Percentiles rank a stretch among this genome's conserved stretches.
Conservation (phyloP, 2,113 vertebrate species). For the Craseonycteris thonglongyai region DNA sequence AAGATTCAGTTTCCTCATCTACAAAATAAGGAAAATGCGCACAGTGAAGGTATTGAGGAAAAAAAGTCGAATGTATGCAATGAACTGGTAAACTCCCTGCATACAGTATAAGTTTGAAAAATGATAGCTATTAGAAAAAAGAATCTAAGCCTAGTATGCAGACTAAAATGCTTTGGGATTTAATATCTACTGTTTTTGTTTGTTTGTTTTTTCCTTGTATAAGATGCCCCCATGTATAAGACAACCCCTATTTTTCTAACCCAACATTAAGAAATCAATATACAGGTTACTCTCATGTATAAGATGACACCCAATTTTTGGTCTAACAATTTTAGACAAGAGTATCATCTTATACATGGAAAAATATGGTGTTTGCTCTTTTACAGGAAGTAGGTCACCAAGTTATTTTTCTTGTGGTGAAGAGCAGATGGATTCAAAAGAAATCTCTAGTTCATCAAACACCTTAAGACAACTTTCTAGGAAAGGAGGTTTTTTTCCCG, state of each 20-base stretch:
- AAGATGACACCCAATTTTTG: too few species aligned
- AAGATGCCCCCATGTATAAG: too few species aligned
- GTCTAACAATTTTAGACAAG: too few species aligned
- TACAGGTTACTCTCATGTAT: too few species aligned
- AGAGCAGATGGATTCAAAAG: constrained; percentile 1
- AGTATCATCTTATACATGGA: too few species aligned
- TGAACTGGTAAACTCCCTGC: neutral
- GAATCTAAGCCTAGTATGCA: neutral
- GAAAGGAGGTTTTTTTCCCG: neutral
- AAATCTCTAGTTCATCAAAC: constrained; percentile 41
- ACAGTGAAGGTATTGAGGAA: neutral
- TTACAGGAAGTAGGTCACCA: neutral
- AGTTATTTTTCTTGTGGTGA: constrained; percentile 37
- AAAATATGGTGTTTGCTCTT: too few species aligned
- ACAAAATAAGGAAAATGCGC: neutral
- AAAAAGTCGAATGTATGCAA: neutral
- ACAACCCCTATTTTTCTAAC: too few species aligned
- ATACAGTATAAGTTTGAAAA: neutral
- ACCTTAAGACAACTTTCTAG: neutral
- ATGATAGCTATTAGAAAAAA: neutral
- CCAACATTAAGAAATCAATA: too few species aligned
- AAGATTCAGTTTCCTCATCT: neutral
- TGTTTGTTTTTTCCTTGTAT: too few species aligned
- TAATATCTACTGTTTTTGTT: too few species aligned
- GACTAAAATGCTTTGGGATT: neutral